Percentiles rank a stretch among this genome's conserved stretches.
Conservation (phyloP, 2,113 vertebrate genomes). For the Vanacampus margaritifer region DNA sequence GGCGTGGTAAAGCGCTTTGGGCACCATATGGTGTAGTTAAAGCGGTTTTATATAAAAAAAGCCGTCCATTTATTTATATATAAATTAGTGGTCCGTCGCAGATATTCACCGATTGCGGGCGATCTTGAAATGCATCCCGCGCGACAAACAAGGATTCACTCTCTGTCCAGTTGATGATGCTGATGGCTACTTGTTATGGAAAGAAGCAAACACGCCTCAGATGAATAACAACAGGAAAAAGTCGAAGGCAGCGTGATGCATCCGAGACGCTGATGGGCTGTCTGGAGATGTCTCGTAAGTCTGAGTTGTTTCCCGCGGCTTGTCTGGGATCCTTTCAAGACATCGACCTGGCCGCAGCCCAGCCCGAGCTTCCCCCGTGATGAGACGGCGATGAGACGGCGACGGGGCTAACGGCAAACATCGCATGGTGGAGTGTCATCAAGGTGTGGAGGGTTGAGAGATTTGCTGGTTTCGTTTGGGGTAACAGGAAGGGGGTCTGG, state of each 20-base stretch:
- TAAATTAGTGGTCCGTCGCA: too few relatives aligned
- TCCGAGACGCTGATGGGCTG: constrained; percentile 24
- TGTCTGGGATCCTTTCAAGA: constrained; percentile 21
- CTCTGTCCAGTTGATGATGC: constrained; percentile 34
- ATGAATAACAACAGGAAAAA: constrained; percentile 23
- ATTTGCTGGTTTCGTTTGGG: constrained; percentile 24
- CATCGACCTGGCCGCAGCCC: constrained; percentile 39
- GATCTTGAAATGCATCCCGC: background rate
- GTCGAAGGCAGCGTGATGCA: constrained; percentile 18
- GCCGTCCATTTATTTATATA: too few relatives aligned
- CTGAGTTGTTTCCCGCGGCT: constrained; percentile 28
- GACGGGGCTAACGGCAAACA: constrained; percentile 28
- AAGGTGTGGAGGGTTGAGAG: constrained; percentile 31
- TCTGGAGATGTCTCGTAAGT: constrained; percentile 38
- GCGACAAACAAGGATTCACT: constrained; percentile 11
- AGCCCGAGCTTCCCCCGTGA: constrained; percentile 34
- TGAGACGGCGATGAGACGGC: constrained; percentile 51
- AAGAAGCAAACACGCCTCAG: constrained; percentile 11
- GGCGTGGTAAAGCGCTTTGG: too few relatives aligned
- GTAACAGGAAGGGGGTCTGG: constrained; percentile 14
- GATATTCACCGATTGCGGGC: too few relatives aligned
- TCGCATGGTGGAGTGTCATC: constrained; percentile 28
- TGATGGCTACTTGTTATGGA: constrained; percentile 43
- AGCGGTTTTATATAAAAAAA: too few relatives aligned
- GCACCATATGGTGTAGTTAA: too few relatives aligned